Percentiles rank a stretch among this genome's conserved stretches.
Conservation (phyloP, 2,888 invertebrate species). For the Ommatoiulus sabulosus region DNA sequence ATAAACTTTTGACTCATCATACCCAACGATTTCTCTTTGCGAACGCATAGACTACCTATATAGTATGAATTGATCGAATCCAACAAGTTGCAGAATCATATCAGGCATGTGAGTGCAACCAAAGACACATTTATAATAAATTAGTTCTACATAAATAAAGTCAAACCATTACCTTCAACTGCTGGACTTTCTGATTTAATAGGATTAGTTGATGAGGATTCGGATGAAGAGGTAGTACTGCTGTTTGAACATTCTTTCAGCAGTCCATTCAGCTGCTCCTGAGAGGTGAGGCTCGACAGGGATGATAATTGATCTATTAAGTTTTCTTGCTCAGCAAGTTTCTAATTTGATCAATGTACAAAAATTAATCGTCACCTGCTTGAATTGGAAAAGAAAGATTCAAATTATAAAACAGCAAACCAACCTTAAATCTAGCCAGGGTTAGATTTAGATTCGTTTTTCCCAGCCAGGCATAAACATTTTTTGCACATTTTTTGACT, state of each 20-base stretch:
- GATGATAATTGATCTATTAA: conserved; percentile 64
- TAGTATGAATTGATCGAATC: neutral
- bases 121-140: no score
- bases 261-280: neutral
- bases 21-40: conserved; percentile 75
- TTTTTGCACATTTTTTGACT: conserved; percentile 74
- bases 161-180: conserved; percentile 42
- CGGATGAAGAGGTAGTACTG: neutral
- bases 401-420: conserved; percentile 63
- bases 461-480: conserved; percentile 79
- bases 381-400: conserved; percentile 35
- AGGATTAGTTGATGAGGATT: neutral
- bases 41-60: neutral
- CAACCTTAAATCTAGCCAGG: conserved; percentile 74
- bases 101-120: no score
- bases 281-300: neutral
- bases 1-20: conserved; percentile 78
- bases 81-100: no score
- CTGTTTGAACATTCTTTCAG: neutral
- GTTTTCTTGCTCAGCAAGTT: conserved; percentile 64
- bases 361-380: conserved; percentile 3
- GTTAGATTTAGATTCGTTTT: conserved; percentile 74
- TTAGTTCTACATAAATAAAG: neutral
- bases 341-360: conserved; percentile 61
- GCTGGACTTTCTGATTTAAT: neutral